A percentile compares a stretch with the other conserved stretches of the same genome.
These are phyloP conservation scores for Lochmaea capreae DNA, from an alignment of 2,888 invertebrate genomes.

Conservation along the genomic window DNA sequence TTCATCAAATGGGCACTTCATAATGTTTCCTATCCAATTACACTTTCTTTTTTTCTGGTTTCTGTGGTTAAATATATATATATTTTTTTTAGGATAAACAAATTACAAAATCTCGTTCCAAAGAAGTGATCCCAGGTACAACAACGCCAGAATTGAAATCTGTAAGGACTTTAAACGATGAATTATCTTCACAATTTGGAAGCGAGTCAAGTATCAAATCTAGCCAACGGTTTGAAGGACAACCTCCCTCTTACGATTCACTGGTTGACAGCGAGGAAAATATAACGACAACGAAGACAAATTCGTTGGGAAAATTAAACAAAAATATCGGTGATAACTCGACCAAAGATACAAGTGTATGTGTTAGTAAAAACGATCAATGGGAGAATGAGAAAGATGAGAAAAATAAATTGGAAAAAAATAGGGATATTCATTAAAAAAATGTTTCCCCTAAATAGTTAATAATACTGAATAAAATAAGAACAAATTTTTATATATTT, in stretches of 20 bases:
- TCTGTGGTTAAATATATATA: background rate
- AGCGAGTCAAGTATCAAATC: background rate
- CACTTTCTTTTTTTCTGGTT: background rate
- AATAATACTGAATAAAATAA: background rate
- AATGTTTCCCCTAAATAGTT: no score
- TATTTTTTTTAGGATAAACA: constrained; percentile 41
- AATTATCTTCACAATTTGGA: background rate
- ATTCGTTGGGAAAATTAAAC: background rate
- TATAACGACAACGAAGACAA: background rate
- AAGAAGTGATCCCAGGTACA: constrained; percentile 42
- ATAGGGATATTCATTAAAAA: background rate
- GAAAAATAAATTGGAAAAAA: background rate
- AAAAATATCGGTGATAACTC: constrained; percentile 1
- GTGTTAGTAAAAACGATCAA: background rate
- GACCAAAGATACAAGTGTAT: constrained; percentile 2
- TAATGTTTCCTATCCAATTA: background rate
- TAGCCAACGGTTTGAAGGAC: background rate
- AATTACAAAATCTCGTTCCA: constrained; percentile 44
- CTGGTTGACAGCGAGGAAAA: background rate
- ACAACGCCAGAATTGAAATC: constrained; percentile 45
- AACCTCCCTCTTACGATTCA: constrained; percentile 4
- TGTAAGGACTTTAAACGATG: constrained; percentile 42
- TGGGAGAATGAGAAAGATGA: background rate
- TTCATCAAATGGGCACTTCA: no score
- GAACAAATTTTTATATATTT: no score